Evolutionary conservation across 35 echinoderm and acorn worm species (phyloP).

Genomic region (Stichopus chloronotus): DNA sequence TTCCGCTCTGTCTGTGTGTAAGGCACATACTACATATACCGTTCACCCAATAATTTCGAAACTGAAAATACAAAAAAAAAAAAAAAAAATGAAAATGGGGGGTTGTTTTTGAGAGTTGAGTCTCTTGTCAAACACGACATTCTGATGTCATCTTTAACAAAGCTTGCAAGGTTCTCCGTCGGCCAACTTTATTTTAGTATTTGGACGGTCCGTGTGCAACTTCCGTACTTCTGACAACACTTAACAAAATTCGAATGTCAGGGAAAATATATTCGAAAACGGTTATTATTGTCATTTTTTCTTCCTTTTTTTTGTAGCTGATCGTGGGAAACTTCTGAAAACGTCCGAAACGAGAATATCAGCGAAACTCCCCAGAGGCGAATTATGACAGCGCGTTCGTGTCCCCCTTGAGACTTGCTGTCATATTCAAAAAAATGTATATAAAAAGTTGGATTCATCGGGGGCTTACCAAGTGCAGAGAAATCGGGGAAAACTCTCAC

Average conservation of each 20-base stretch:
- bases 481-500: background rate
- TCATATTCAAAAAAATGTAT: background rate
- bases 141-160: background rate
- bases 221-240: too few species aligned
- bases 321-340: constrained; percentile 40
- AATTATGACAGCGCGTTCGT: constrained; percentile 21
- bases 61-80: too few species aligned
- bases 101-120: too few species aligned
- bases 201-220: too few species aligned
- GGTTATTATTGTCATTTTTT: too few species aligned
- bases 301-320: background rate
- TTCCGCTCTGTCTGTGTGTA: too few species aligned
- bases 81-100: too few species aligned
- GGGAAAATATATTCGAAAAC: too few species aligned
- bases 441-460: constrained; percentile 27
- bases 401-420: constrained; percentile 22
- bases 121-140: background rate
- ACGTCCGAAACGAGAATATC: constrained; percentile 8
- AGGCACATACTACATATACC: too few species aligned
- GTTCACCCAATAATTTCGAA: too few species aligned
- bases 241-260: too few species aligned
- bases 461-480: background rate
- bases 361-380: constrained; percentile 21
- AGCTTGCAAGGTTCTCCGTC: background rate
- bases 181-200: too few species aligned